Evolutionary conservation across 2,888 invertebrate species (phyloP), one percentile per base, ranked within the genome.

Genomic region (Oligia strigilis): DNA sequence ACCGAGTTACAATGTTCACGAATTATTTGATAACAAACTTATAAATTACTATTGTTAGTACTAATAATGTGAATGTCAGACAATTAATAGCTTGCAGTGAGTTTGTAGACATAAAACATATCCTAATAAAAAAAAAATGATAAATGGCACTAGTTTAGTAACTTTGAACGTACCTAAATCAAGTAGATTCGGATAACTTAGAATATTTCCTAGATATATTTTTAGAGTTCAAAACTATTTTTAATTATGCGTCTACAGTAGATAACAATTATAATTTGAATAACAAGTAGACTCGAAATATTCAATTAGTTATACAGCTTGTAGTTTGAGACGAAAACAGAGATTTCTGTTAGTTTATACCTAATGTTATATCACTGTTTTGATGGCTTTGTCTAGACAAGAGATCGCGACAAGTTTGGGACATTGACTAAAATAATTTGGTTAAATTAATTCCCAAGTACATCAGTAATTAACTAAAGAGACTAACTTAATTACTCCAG

Each of bases 21-120:
- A 87, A 87, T 92, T 83, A 90, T 92, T 93, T 92, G 86, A 88
- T 89, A 89, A 89, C 90, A 91, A 90, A 90, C 89, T 87, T 90
- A 88, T 89, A 88, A 29, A 89, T 90, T 87, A 79, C 87, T 83
- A 77, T 80, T 81, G 77, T 81, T 73, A 67, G 66, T 86, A 79
- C 86, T 85, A 83, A 77, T 87, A 87, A 81, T 79, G 66, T 67
- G 71, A 83, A 79, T 83, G 75, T 60, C 66, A 60, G 49, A 75
- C n/a, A 67, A 75, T 74, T 55, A 62, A 65, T 70, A n/a, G 58
- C 8, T 60, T 40, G 36, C 6, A 46, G 72, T 73, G n/a, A 13
- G 17, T 55, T 87, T 60, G 58, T 43, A 60, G 19, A 74, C 19
- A 76, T 65, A 46, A 72, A 43, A 52, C 0, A 71, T 79, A 72